phyloP scores from a whole-genome alignment of 2,113 vertebrate species.

The Rutilus rutilus region DNA sequence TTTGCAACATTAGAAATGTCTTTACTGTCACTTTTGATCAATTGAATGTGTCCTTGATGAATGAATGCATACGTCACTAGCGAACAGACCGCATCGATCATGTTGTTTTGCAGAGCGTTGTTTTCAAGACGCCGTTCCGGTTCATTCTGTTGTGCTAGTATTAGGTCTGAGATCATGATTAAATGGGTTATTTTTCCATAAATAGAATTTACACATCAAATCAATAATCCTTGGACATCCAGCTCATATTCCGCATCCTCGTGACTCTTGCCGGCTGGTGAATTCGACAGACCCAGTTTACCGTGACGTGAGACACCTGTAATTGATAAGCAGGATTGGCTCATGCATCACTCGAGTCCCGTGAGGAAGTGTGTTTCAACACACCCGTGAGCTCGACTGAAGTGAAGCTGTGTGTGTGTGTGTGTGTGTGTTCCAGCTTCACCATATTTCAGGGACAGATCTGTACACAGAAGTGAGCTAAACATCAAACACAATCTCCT shows the following conservation, averaged over 20 bases:
- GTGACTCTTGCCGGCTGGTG: not conserved
- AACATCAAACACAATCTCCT: not conserved
- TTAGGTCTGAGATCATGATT: no score
- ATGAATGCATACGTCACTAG: no score
- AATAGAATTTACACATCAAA: no score
- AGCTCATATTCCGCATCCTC: not conserved
- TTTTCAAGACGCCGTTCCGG: no score
- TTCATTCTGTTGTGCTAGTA: no score
- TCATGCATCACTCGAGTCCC: not conserved
- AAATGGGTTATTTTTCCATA: no score
- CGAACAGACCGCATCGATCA: no score
- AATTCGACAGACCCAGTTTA: not conserved
- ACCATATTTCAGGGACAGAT: not conserved
- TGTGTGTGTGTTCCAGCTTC: not conserved
- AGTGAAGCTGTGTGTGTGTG: not conserved
- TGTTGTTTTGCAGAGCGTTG: no score
- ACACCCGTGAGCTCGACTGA: not conserved
- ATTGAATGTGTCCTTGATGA: no score
- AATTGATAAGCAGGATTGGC: not conserved
- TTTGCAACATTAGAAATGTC: no score
- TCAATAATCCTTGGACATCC: no score
- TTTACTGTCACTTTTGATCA: no score
- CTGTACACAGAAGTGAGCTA: not conserved
- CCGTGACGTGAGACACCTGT: not conserved
- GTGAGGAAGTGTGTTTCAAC: not conserved